Evolutionary conservation across 2,797 vertebrate genomes (phyloP).

Genomic region (Furcifer pardalis): DNA sequence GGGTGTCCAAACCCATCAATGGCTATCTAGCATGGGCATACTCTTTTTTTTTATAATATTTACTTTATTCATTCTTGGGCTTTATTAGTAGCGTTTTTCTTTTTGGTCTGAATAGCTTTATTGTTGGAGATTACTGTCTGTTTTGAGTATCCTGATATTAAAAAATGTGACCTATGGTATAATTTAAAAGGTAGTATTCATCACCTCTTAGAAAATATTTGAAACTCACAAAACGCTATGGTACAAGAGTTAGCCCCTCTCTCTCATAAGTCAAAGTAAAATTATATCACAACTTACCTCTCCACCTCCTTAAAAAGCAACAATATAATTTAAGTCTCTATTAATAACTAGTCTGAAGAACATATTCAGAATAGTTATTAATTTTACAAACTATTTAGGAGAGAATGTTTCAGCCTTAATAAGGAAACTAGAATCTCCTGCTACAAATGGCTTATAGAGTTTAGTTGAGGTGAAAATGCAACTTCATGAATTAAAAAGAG

Average conservation of each 20-base stretch:
- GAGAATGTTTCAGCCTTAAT: neutral
- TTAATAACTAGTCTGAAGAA: neutral
- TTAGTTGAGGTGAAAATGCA: neutral
- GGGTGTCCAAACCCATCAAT: too few species aligned
- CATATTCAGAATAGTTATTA: neutral
- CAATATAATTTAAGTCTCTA: too few species aligned
- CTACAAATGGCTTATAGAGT: neutral
- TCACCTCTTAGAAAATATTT: neutral
- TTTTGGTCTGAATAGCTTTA: neutral
- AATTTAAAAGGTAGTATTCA: neutral
- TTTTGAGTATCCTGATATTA: neutral
- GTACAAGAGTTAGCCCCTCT: too few species aligned
- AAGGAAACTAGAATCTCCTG: neutral
- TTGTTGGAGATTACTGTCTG: neutral
- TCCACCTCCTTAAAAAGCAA: too few species aligned
- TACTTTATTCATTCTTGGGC: too few species aligned
- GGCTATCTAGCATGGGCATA: too few species aligned
- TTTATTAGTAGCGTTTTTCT: too few species aligned
- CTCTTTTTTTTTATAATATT: too few species aligned
- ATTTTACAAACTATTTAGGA: conserved; percentile 14
- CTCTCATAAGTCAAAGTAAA: neutral
- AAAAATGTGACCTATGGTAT: too few species aligned
- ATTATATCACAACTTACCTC: neutral
- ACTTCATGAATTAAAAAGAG: neutral
- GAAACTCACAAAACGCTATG: too few species aligned